Percentiles rank a stretch among this genome's conserved stretches.
Conservation (phyloP, 2,797 vertebrate species). For the Mormyrus proboscirostris region DNA sequence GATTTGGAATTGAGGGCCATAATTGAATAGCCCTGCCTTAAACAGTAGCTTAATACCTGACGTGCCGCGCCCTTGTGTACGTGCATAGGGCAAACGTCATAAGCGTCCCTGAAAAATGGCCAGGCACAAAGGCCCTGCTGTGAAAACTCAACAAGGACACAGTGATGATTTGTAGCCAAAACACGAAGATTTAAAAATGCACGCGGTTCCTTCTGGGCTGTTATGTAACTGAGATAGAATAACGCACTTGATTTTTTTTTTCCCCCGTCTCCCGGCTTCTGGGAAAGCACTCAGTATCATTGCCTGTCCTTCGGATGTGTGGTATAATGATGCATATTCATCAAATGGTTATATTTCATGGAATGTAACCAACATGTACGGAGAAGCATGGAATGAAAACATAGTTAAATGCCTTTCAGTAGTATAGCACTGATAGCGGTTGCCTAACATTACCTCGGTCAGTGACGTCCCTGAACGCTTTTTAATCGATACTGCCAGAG, state of each 20-base stretch:
- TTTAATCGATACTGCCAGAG: slow-evolving; percentile 10
- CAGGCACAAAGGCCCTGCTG: not conserved
- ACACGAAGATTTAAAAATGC: not conserved
- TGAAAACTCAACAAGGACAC: not conserved
- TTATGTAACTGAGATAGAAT: slow-evolving; percentile 6
- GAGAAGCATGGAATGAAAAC: not conserved
- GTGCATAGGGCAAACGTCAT: not conserved
- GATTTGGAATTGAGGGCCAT: too few relatives aligned
- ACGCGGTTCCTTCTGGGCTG: not conserved
- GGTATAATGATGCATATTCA: not conserved
- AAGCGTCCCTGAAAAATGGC: not conserved
- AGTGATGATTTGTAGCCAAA: not conserved
- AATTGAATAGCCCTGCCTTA: not conserved
- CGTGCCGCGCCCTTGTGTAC: not conserved
- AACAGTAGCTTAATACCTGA: not conserved
- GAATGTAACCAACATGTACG: not conserved
- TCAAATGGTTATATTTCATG: not conserved
- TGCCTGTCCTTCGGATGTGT: not conserved
- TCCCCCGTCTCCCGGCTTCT: not conserved
- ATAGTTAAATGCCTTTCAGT: not conserved
- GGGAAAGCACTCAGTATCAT: not conserved
- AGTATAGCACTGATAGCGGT: not conserved
- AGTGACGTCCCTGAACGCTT: not conserved
- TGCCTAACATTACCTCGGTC: not conserved
- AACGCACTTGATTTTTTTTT: not conserved